These are phyloP conservation scores for Nephila pilipes DNA, from an alignment of 1,140 invertebrate species.

Conservation along the genomic window DNA sequence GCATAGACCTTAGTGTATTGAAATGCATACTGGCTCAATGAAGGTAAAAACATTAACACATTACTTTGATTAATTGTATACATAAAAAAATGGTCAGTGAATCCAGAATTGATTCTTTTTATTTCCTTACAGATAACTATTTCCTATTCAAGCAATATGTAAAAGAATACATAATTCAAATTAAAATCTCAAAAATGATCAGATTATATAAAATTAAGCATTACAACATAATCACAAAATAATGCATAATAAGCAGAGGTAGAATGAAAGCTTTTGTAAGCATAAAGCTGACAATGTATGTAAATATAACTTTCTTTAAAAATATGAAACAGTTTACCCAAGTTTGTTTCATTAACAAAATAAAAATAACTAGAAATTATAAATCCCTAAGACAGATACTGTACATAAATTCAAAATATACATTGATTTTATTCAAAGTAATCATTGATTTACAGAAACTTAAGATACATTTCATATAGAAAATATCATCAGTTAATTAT, in stretches of 20 bases:
- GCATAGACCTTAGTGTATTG: constrained; percentile 1
- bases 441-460: not conserved
- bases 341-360: not conserved
- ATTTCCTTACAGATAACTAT: not conserved
- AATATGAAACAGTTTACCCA: not conserved
- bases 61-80: constrained; percentile 65
- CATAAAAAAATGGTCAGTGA: not conserved
- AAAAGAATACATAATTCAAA: not conserved
- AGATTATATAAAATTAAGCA: not conserved
- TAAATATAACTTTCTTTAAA: not conserved
- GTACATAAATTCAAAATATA: not conserved
- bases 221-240: not conserved
- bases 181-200: constrained; percentile 3
- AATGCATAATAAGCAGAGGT: constrained; percentile 13
- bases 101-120: not conserved
- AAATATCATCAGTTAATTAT: too few species aligned
- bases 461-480: too few species aligned
- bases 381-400: not conserved
- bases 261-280: constrained; percentile 17
- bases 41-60: not conserved
- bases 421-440: not conserved
- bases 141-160: not conserved
- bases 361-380: not conserved
- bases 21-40: constrained; percentile 69
- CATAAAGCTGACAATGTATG: not conserved